These are phyloP conservation scores for Lucilia cuprina DNA, from an alignment of 1,140 invertebrate genomes.

Conservation along the genomic window DNA sequence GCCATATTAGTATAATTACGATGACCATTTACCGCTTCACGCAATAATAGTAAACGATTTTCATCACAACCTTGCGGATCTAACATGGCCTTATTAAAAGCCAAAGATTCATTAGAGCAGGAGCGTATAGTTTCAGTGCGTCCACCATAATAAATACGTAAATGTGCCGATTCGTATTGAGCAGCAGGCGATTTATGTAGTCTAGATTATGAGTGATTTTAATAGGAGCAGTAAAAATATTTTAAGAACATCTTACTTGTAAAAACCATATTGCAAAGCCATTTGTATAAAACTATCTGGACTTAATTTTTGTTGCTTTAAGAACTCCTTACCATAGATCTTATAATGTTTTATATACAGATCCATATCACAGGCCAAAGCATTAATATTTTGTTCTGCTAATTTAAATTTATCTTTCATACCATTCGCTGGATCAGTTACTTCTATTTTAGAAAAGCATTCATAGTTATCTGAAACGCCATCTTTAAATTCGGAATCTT, in stretches of 20 bases:
- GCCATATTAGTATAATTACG: slow-evolving; percentile 82
- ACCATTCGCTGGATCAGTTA: slow-evolving; percentile 6
- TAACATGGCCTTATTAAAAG: slow-evolving; percentile 77
- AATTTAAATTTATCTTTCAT: slow-evolving; percentile 37
- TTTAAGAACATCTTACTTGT: slow-evolving; percentile 65
- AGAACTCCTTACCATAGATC: slow-evolving; percentile 81
- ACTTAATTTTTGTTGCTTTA: slow-evolving; percentile 81
- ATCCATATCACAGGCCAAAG: slow-evolving; percentile 70
- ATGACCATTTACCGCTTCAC: slow-evolving; percentile 78
- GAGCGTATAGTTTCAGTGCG: slow-evolving; percentile 92
- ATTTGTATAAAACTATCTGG: slow-evolving; percentile 94
- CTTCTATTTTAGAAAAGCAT: slow-evolving; percentile 19
- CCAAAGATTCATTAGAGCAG: slow-evolving; percentile 79
- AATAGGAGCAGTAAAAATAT: not conserved
- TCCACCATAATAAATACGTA: slow-evolving; percentile 80
- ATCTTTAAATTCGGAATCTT: slow-evolving; percentile 28
- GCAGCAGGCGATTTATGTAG: slow-evolving; percentile 66
- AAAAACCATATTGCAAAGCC: slow-evolving; percentile 88
- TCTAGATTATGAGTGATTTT: not conserved
- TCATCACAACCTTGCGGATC: slow-evolving; percentile 63
- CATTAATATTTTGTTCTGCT: slow-evolving; percentile 59
- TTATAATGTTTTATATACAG: slow-evolving; percentile 76
- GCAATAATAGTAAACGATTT: slow-evolving; percentile 70
- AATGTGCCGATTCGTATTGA: slow-evolving; percentile 88
- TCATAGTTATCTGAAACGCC: slow-evolving; percentile 32